Evolutionary conservation across 2,113 vertebrate genomes (phyloP), one percentile per base, ranked within the genome.

Genomic region (Romanogobio albipinnatus): DNA sequence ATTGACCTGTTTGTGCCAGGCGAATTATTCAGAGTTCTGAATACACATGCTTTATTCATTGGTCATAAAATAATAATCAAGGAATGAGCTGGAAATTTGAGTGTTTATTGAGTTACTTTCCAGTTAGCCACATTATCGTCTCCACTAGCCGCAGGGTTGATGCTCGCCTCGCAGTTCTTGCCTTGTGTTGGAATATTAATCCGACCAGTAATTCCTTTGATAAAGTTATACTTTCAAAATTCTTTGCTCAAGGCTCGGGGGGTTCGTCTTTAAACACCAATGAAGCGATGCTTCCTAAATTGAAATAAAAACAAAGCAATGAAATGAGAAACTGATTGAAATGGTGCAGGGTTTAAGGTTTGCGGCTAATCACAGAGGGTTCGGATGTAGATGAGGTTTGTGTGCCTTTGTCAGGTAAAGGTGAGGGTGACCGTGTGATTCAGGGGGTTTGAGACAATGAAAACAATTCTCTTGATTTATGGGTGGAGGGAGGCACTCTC

Each of bases 401-500:
- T 70, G 58, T 86, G 85, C 66, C 19, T 83, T 76, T 82, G 73
- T 45, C 39, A 39, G 71, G 71, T 43, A 66, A 64, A 24, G 79
- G 39, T 70, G 64, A 77, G 61, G 61, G 51, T 78, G n/a, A 45
- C 47, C 4, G 49, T 77, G 49, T 58, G 24, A 83, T 77, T 70
- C 33, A 45, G 53, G 10, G 56, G 33, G 14, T 75, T 53, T 9
- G 29, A 84, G 86, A 82, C 78, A 66, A 64, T 82, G 81, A 78
- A 85, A 70, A 79, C 76, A 71, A 66, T 78, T 78, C 33, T 78
- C 90, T 88, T 86, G 84, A 89, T 81, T 82, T 87, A 70, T 90
- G 84, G 84, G 86, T 80, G 17, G 76, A 33, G 88, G 86, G 88
- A 89, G 90, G 88, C 6, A 76, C 82, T 87, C 85, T 86, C 85